Base-by-base conservation (phyloP, 2,797 vertebrate genomes). In the Tenualosa ilisha region DNA sequence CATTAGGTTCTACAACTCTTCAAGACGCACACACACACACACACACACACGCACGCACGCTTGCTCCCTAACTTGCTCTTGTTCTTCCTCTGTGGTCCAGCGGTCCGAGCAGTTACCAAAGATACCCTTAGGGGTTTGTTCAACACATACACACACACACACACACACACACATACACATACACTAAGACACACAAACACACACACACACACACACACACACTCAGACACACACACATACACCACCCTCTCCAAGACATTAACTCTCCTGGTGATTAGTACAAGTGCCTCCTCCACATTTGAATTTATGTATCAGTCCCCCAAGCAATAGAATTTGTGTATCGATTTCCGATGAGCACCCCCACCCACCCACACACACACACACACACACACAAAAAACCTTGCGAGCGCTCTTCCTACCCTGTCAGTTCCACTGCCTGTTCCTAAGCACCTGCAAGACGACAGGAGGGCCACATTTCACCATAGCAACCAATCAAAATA, bases 121-220 rank as follows among this genome's bases (percentile, higher is more conserved):
- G 59, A 63, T 63, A 24, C n/a, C 59, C 59, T 63, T 9, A 68
- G 63, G 63, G 24, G 15, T 68, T 63, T 51, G 50, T 9, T 56
- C 54, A 56, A 56, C 54, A 17, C 59, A 20, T 91, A 89, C 90
- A 88, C 59, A 3, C 22, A 63, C 59, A 63, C 59, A 24, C 59
- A 61, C 59, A 26, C 59, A 63, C 59, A 63, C 22, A 63, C 59
- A 63, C 59, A 61, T 22, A 61, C 59, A 61, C 22, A 63, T 12
- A 26, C 59, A 63, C 59, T 22, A 17, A 24, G 22, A 56, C 54
- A 17, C 59, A 20, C 91, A 89, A 90, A 88, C 59, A 3, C 22
- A 63, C 59, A 63, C 59, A 24, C 59, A 56, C 54, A 17, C 59
- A 20, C 91, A 89, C 90, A 88, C 59, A 3, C 22, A 63, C 59